Evolutionary conservation across 2,888 invertebrate species (phyloP).

Genomic region (Gonocerus acuteangulatus): DNA sequence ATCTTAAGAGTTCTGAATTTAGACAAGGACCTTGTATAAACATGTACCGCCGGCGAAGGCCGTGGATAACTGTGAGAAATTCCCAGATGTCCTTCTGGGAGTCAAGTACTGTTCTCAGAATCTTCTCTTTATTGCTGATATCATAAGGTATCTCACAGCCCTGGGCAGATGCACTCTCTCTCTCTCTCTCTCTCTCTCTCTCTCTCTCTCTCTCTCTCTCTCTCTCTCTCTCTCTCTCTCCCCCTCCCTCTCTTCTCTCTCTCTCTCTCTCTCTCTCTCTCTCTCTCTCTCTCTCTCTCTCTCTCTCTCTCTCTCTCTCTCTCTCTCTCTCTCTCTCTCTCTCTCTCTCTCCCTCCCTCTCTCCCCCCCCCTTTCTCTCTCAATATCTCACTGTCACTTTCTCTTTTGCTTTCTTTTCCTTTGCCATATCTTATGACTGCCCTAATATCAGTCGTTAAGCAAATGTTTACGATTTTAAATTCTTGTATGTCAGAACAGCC

Average conservation of each 20-base stretch:
- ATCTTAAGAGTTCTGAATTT: too few species aligned
- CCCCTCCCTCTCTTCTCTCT: conserved; percentile 1
- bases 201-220: conserved; percentile 15
- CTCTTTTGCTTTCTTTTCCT: too few species aligned
- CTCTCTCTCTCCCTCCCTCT: background rate
- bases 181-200: conserved; percentile 22
- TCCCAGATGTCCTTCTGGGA: too few species aligned
- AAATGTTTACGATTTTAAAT: too few species aligned
- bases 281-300: conserved; percentile 5
- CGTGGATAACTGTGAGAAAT: too few species aligned
- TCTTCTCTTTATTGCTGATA: background rate
- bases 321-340: conserved; percentile 5
- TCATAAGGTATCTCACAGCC: background rate
- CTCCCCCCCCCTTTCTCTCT: background rate
- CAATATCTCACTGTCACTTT: too few species aligned
- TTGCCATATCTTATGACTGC: too few species aligned
- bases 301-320: conserved; percentile 5
- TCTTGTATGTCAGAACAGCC: too few species aligned
- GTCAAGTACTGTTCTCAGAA: too few species aligned
- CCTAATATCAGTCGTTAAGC: too few species aligned
- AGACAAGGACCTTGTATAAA: too few species aligned
- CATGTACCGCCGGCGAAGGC: too few species aligned
- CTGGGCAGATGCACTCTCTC: background rate
- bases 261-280: conserved; percentile 5
- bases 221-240: conserved; percentile 14